Base-by-base conservation (phyloP, 2,888 invertebrate species). In the Rhopalosiphum nymphaeae region DNA sequence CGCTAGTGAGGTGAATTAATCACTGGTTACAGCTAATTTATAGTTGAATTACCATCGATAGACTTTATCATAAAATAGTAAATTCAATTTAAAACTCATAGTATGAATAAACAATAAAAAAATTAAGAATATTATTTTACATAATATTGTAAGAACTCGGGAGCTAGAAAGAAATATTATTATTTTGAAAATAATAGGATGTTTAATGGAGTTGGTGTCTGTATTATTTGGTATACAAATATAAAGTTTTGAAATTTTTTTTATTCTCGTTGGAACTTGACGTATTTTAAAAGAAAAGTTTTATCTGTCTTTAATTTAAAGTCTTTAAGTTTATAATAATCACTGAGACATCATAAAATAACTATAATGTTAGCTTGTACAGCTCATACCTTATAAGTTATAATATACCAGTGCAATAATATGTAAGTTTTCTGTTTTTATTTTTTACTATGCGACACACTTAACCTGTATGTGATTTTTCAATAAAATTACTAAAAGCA, bases 191-290 rank as follows among this genome's bases (percentile, higher is more conserved):
- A 67, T 67, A 67, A 67, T 67, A 67, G 9, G 67, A n/a, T 67
- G 36, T 67, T 67, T 67, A 67, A 53, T 53, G 53, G 5, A 36
- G 67, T 67, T 36, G 16, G 16, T 67, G n/a, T 16, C 67, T 36
- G 36, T 36, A 67, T 21, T 67, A 67, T 36, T 67, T 36, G 67
- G 36, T 67, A 36, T 36, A 67, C n/a, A 16, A 67, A 67, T 67
- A 89, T 57, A 89, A 86, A 86, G 85, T 86, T 86, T 44, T 44
- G 7, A 89, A 26, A 26, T 25, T 89, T 89, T 56, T 86, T 86
- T 86, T 44, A 57, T 89, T 57, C 26, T 29, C 26, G 25, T 42
- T 89, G 26, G 29, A 56, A 89, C 89, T 56, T 13, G 42, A 44
- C 13, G 46, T 86, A 44, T 86, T 44, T 29, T 86, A 46, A 86